Base-by-base conservation (phyloP, 2,113 vertebrate species). In the Syngnathus floridae region DNA sequence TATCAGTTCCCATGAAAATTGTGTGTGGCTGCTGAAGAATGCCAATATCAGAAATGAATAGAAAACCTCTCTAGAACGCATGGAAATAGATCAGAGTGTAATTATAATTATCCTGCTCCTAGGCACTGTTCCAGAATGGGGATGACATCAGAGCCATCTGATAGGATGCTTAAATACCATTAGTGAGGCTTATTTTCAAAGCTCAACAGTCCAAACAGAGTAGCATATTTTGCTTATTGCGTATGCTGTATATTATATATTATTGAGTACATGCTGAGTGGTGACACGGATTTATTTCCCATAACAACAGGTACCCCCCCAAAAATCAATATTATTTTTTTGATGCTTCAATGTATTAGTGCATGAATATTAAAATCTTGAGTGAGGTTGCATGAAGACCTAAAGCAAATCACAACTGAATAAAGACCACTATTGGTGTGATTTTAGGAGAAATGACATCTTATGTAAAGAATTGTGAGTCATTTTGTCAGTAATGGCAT, bases 111-210 rank as follows among this genome's bases (percentile, higher is more conserved):
- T 56, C 54, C 12, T 31, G 26, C 13, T 56, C 13, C 13, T 35
- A 7, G 54, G 54, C 54, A 56, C 54, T 56, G 54, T 7, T 56
- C 54, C 54, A 56, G 26, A 13, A 31, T 56, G 6, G 6, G 12
- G 26, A 36, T 31, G 54, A 35, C 54, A 35, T 56, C 54, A 56
- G 54, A 56, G 22, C 54, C 54, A 56, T 56, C 54, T 56, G 54
- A 56, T 56, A 35, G 12, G 31, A 56, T 56, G 26, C 13, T 54
- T 54, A 54, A 54, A 54, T 13, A 22, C 49, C 51, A 54, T 54
- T 54, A 13, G 51, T 26, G 4, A 54, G 22, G 51, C 51, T 26
- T 54, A 54, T 54, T 54, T 54, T 54, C 22, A 22, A 51, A 26
- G 11, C 51, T 12, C n/a, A 26, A 54, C 12, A 22, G n/a, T 22